Base-by-base conservation (phyloP, 2,888 invertebrate species). In the Meandrusa payeni region DNA sequence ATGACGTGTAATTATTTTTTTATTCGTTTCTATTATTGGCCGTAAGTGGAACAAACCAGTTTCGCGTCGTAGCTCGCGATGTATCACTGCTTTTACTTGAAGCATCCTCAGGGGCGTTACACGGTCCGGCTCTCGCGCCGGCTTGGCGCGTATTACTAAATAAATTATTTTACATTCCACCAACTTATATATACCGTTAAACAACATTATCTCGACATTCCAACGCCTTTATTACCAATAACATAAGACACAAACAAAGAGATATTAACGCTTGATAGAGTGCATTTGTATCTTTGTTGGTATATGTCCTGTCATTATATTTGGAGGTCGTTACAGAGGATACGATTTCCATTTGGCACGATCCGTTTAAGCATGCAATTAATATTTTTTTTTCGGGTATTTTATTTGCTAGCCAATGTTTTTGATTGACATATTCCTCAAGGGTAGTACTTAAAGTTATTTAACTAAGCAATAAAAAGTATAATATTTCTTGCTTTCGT, bases 51-150 rank as follows among this genome's bases (percentile, higher is more conserved):
- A 61, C 43, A 45, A 19, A 64, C 6, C 63, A 54, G 50, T 48
- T 48, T 61, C 64, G 76, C 78, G 80, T 77, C 78, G 70, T 77
- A 76, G 75, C 67, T 65, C 71, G 67, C 77, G 70, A 70, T 71
- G 76, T 81, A 80, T 80, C 79, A 78, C 75, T 78, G 78, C 75
- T 74, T 79, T 77, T 78, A 75, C 75, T 73, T 71, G 69, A 69
- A 69, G 69, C 76, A 71, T 79, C 78, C 77, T 78, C 69, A 75
- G 72, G 60, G 72, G 72, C 70, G 71, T 71, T 75, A 56, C 70
- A 67, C 74, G 66, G 64, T 64, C 61, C 69, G 61, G 63, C 65
- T 76, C 70, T 64, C 62, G 70, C 69, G 65, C 59, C 59, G 52
- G 51, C 53, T 48, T 46, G 50, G 39, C 50, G 50, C 52, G 55